Base-by-base conservation (phyloP, 2,113 vertebrate species). In the Neomonachus schauinslandi region DNA sequence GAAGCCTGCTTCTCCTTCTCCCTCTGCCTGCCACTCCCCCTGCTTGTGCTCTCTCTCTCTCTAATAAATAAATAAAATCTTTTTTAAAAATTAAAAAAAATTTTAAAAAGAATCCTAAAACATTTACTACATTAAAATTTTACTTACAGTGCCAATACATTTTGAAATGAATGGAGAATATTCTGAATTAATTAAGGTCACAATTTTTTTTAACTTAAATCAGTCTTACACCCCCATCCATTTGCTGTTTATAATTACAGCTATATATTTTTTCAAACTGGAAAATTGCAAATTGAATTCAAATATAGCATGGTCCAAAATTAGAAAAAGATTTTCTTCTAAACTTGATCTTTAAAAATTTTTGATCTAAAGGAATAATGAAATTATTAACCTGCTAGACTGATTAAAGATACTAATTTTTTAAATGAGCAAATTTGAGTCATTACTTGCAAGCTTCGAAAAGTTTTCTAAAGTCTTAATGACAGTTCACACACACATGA, bases 231-330 rank as follows among this genome's bases (percentile, higher is more conserved):
- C 46, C 46, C 61, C 39, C 69, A 97, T 95, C 89, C 85, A 96
- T 89, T 39, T 96, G 71, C 77, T 97, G 69, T 89, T 93, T 88
- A 93, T 94, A 94, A 95, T 95, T 88, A 96, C 19, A 95, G 89
- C 49, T 90, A 61, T 92, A 69, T 65, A 76, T 95, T 93, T 96
- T 94, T 96, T 95, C 79, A 96, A 94, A 80, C 36, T 91, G 53
- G 31, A 96, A 93, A 97, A 96, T 36, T 93, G 57, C n/a, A 89
- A 67, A 85, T 33, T 96, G 69, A 97, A 91, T 83, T 97, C 76
- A 94, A 97, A 88, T 89, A 89, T 65, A 93, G 65, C 57, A 97
- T 46, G n/a, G 51, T 91, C 77, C 85, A 97, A 97, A 95, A 91
- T 91, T 89, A 95, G 86, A 84, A 76, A 69, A 89, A 88, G 15